Conservation (phyloP, 2,888 invertebrate genomes). For the Trichogramma dendrolimi region DNA sequence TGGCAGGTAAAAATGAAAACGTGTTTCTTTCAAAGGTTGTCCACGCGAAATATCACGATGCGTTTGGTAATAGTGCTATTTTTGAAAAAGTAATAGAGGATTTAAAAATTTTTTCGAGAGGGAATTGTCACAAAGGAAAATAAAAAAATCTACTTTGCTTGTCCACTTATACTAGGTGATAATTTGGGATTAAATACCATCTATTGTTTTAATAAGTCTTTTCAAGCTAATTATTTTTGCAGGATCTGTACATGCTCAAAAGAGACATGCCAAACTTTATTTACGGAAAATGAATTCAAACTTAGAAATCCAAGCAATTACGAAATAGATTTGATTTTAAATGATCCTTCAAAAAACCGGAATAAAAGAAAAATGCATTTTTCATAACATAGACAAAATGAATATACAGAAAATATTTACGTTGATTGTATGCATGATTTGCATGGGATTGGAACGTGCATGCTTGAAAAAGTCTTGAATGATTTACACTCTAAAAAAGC, state of each 20-base stretch:
- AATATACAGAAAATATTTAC: background rate
- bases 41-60: constrained; percentile 17
- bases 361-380: constrained; percentile 6
- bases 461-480: background rate
- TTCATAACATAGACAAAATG: background rate
- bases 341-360: background rate
- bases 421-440: constrained; percentile 9
- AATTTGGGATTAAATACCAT: background rate
- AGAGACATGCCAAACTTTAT: background rate
- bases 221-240: constrained; percentile 2
- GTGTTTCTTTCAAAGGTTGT: constrained; percentile 17
- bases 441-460: background rate
- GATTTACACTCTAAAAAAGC: background rate
- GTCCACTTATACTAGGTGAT: constrained; percentile 2
- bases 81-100: constrained; percentile 21
- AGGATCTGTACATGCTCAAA: background rate
- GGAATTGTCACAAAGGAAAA: constrained; percentile 7
- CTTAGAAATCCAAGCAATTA: background rate
- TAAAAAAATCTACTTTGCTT: constrained; percentile 13
- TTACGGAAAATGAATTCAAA: background rate
- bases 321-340: background rate
- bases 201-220: constrained; percentile 4
- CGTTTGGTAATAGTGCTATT: constrained; percentile 14
- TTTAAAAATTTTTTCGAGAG: constrained; percentile 9
- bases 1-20: constrained; percentile 10